Evolutionary conservation across 2,797 vertebrate species (phyloP).

Genomic region (Melanotaenia nigrans): DNA sequence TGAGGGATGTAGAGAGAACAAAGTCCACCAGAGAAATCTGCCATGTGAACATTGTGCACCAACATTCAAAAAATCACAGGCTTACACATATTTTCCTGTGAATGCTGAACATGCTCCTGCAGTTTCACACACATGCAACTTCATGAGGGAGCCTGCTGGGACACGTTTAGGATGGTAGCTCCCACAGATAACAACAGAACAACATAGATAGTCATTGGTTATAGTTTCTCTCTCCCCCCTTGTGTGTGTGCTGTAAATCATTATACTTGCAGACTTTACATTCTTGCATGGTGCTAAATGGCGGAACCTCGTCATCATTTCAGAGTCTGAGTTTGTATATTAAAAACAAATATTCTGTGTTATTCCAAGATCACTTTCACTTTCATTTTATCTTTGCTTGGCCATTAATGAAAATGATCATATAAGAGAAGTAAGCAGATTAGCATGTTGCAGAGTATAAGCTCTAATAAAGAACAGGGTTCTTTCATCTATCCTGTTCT

Average conservation of each 20-base stretch:
- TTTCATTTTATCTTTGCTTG: slow-evolving; percentile 18
- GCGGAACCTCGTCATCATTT: slow-evolving; percentile 56
- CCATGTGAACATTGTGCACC: slow-evolving; percentile 22
- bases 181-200: slow-evolving; percentile 60
- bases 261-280: slow-evolving; percentile 76
- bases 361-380: slow-evolving; percentile 37
- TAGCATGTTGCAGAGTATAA: slow-evolving; percentile 43
- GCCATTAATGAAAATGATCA: slow-evolving; percentile 11
- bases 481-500: slow-evolving; percentile 51
- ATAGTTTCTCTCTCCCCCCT: slow-evolving; percentile 22
- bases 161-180: slow-evolving; percentile 76
- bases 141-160: slow-evolving; percentile 52
- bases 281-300: slow-evolving; percentile 72
- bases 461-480: slow-evolving; percentile 37
- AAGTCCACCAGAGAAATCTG: slow-evolving; percentile 34
- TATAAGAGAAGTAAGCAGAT: slow-evolving; percentile 10
- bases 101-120: slow-evolving; percentile 3
- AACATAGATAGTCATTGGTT: slow-evolving; percentile 44
- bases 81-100: slow-evolving; percentile 27
- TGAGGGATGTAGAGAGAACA: slow-evolving; percentile 43
- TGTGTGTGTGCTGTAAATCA: slow-evolving; percentile 54
- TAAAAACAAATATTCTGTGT: slow-evolving; percentile 39
- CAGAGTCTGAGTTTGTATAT: slow-evolving; percentile 29
- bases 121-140: slow-evolving; percentile 7
- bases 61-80: slow-evolving; percentile 27